These are phyloP conservation scores for Lobophora halterata DNA, from an alignment of 2,888 invertebrate genomes.

Conservation along the genomic window DNA sequence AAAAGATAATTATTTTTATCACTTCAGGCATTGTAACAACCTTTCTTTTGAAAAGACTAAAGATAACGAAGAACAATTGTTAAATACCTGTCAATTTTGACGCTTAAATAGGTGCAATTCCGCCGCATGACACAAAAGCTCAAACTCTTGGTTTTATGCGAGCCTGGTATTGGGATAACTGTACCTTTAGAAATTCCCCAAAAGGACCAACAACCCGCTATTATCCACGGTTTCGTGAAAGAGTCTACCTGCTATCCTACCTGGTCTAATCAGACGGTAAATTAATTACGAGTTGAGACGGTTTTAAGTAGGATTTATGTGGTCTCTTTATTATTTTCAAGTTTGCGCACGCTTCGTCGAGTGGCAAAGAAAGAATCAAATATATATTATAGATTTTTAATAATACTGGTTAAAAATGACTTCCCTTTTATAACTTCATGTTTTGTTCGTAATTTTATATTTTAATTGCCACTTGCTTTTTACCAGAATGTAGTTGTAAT, in stretches of 20 bases:
- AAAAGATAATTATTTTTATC: slow-evolving; percentile 1
- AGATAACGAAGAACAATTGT: slow-evolving; percentile 12
- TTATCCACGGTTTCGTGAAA: slow-evolving; percentile 43
- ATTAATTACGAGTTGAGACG: slow-evolving; percentile 57
- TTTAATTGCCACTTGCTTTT: slow-evolving; percentile 6
- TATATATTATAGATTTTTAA: slow-evolving; percentile 18
- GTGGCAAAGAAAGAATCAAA: slow-evolving; percentile 8
- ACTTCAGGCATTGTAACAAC: slow-evolving; percentile 5
- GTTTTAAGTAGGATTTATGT: slow-evolving; percentile 52
- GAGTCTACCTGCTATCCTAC: slow-evolving; percentile 65
- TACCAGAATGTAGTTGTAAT: slow-evolving; percentile 20
- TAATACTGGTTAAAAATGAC: no score
- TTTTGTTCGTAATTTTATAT: slow-evolving; percentile 1
- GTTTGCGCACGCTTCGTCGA: slow-evolving; percentile 43
- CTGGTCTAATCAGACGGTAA: slow-evolving; percentile 71
- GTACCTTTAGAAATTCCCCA: slow-evolving; percentile 62
- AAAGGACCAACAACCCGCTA: slow-evolving; percentile 48
- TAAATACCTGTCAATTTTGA: slow-evolving; percentile 15
- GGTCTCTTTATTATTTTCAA: slow-evolving; percentile 61
- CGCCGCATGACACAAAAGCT: slow-evolving; percentile 55
- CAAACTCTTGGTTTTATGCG: slow-evolving; percentile 3
- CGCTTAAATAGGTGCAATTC: slow-evolving; percentile 15
- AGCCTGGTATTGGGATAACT: slow-evolving; percentile 45
- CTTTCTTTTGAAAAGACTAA: slow-evolving; percentile 4
- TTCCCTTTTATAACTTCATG: no score